Conservation (phyloP, 2,888 invertebrate species). For the Agrotis exclamationis region DNA sequence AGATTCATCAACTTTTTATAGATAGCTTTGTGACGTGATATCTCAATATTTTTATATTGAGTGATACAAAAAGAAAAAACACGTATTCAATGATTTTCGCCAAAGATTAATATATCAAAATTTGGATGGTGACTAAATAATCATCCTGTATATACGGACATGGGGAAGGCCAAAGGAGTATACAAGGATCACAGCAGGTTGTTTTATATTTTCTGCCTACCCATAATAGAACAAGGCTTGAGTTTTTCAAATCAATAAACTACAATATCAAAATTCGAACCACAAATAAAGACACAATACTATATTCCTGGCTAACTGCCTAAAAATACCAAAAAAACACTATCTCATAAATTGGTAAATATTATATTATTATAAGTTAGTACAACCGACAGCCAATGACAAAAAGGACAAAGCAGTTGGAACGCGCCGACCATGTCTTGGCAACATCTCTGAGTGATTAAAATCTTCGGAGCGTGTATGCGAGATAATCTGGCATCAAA, state of each 20-base stretch:
- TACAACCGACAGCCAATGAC: conserved; percentile 55
- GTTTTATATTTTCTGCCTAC: too few species aligned
- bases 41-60: too few species aligned
- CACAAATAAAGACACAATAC: background rate
- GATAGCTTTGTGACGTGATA: too few species aligned
- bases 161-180: too few species aligned
- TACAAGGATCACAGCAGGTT: too few species aligned
- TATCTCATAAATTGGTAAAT: conserved; percentile 50
- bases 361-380: conserved; percentile 57
- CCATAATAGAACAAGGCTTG: too few species aligned
- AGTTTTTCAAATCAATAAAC: background rate
- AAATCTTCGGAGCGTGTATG: conserved; percentile 83
- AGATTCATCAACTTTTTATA: too few species aligned
- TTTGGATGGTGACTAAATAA: too few species aligned
- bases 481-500: conserved; percentile 85
- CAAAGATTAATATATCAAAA: too few species aligned
- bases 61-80: too few species aligned
- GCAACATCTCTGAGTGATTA: conserved; percentile 83
- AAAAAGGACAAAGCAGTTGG: conserved; percentile 57
- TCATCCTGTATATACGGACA: too few species aligned
- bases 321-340: conserved; percentile 27
- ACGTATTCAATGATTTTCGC: too few species aligned
- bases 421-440: conserved; percentile 76
- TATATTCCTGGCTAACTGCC: conserved; percentile 37
- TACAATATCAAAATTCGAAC: conserved; percentile 17